Evolutionary conservation across 2,797 vertebrate genomes (phyloP).

Genomic region (Enteromius treurensis): DNA sequence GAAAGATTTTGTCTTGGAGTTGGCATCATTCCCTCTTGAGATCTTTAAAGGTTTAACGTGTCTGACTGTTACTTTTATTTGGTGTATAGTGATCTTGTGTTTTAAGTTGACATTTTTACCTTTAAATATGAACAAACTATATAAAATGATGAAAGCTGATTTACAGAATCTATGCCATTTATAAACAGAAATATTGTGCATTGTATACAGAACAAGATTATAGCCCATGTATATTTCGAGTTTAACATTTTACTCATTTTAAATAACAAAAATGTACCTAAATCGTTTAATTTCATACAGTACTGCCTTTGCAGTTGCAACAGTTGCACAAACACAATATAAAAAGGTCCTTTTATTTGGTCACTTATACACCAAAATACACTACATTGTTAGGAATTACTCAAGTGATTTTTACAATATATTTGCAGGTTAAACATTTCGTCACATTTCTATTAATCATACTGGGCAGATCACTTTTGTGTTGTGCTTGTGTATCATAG

Average conservation of each 20-base stretch:
- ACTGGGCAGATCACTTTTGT: conserved; percentile 37
- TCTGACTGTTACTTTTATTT: conserved; percentile 46
- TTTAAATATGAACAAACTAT: conserved; percentile 45
- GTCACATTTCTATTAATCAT: not conserved
- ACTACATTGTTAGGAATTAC: not conserved
- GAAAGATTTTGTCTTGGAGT: conserved; percentile 20
- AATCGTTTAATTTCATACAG: not conserved
- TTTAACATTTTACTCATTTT: conserved; percentile 10
- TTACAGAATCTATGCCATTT: conserved; percentile 55
- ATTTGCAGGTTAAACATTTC: not conserved
- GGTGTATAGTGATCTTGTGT: conserved; percentile 51
- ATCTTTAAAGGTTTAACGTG: conserved; percentile 33
- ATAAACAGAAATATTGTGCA: conserved; percentile 49
- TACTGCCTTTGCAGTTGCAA: conserved; percentile 26
- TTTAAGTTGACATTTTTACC: conserved; percentile 42
- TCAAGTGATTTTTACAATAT: not conserved
- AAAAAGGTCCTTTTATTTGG: not conserved
- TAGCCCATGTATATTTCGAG: conserved; percentile 19
- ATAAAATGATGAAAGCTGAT: conserved; percentile 42
- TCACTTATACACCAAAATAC: not conserved
- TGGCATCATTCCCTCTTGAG: conserved; percentile 38
- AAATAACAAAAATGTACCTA: not conserved
- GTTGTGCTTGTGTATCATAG: conserved; percentile 51
- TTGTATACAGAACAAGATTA: conserved; percentile 42
- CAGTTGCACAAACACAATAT: conserved; percentile 18